Base-by-base conservation (phyloP, 2,888 invertebrate genomes). In the Lochmaea crataegi region DNA sequence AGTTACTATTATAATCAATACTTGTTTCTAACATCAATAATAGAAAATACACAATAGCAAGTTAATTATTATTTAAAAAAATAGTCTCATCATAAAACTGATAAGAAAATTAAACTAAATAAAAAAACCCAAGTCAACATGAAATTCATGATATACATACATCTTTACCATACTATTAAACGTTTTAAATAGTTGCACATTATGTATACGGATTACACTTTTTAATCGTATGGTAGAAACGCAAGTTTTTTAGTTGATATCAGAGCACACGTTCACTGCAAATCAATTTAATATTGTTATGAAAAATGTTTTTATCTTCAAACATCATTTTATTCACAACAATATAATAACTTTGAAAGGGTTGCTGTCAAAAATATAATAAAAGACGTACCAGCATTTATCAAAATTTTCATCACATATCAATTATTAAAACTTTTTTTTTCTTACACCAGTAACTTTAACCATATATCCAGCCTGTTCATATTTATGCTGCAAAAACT, bases 61-160 rank as follows among this genome's bases (percentile, higher is more conserved):
- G 32, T 61, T 58, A 41, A 63, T 64, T 57, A 60, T 48, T 51
- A 56, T 57, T n/a, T 57, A 70, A 58, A 70, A 5, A 60, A 64
- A 60, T 64, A 53, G 14, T 68, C 74, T 61, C 68, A 74, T 74
- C 74, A 74, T 74, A 74, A 74, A 74, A 74, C 74, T 74, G 74
- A 74, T 68, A 56, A 68, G 74, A 71, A 45, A 64, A 64, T n/a
- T 45, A 57, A 70, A 70, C 51, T 57, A 69, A 56, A 57, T 63
- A 64, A n/a, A 67, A 69, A 64, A 68, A 18, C 22, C 9, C 16
- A 64, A 57, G 57, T 64, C 65, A 57, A 70, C 57, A 48, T 65
- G 26, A 70, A 56, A 70, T 70, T 70, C 18, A 64, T 65, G 38
- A 56, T 14, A 22, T 42, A 58, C 7, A n/a, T 58, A 32, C 58